Evolutionary conservation across 2,113 vertebrate genomes (phyloP).

Genomic region (Cyphomyrus discorhynchus): DNA sequence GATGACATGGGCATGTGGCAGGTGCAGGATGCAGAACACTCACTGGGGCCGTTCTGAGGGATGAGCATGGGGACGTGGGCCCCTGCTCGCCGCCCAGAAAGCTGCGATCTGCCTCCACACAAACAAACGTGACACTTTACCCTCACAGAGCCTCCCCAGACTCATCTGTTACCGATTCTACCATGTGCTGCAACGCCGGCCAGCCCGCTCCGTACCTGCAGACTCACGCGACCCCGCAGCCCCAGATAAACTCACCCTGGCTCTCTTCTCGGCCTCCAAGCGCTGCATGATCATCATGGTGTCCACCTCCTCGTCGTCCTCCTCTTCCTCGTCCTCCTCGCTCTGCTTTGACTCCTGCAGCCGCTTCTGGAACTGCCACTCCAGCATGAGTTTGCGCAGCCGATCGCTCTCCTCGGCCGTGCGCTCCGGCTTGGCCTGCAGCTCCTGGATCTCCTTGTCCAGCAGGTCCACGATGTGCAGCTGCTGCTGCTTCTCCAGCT

Average conservation of each 20-base stretch:
- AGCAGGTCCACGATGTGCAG: slow-evolving; percentile 93
- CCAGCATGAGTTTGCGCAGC: slow-evolving; percentile 90
- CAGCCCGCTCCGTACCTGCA: background rate
- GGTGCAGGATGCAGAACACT: slow-evolving; percentile 48
- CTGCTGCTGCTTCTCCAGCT: slow-evolving; percentile 97
- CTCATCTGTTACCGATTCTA: background rate
- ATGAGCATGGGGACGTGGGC: background rate
- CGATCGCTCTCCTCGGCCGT: slow-evolving; percentile 88
- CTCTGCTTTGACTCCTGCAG: slow-evolving; percentile 93
- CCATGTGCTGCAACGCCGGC: background rate
- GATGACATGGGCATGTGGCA: slow-evolving; percentile 66
- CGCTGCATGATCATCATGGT: slow-evolving; percentile 92
- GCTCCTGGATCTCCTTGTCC: slow-evolving; percentile 91
- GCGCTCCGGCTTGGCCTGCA: slow-evolving; percentile 82
- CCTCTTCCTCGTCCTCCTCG: slow-evolving; percentile 92
- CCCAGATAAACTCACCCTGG: slow-evolving; percentile 74
- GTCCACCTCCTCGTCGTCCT: slow-evolving; percentile 95
- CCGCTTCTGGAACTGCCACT: slow-evolving; percentile 98
- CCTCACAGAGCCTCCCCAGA: background rate
- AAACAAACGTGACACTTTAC: slow-evolving; percentile 56
- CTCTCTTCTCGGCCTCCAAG: slow-evolving; percentile 92
- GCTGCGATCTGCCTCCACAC: slow-evolving; percentile 16
- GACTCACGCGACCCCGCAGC: background rate
- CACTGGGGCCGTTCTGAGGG: slow-evolving; percentile 41
- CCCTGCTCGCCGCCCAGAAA: background rate